Evolutionary conservation across 2,888 invertebrate genomes (phyloP).

Genomic region (Craniophora ligustri): DNA sequence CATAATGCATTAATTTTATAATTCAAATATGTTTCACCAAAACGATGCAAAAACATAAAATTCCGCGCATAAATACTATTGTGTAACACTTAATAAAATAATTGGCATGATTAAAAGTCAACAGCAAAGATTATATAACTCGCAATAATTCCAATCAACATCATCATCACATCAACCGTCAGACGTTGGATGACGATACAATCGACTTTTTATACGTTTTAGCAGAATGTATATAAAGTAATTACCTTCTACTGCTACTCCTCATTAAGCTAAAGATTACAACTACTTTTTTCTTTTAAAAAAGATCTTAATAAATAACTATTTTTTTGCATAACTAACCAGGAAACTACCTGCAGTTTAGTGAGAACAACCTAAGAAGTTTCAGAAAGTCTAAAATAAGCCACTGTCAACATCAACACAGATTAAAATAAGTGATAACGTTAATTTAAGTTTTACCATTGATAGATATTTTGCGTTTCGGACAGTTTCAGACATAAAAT

Average conservation of each 20-base stretch:
- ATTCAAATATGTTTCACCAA: constrained; percentile 1
- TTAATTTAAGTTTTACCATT: too few relatives aligned
- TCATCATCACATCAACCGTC: too few relatives aligned
- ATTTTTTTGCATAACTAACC: too few relatives aligned
- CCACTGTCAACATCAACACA: constrained; percentile 3
- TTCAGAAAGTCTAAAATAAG: constrained; percentile 3
- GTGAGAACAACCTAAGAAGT: neutral
- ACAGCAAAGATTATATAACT: neutral
- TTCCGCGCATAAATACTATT: constrained; percentile 4
- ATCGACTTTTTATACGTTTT: too few relatives aligned
- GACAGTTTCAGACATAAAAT: too few relatives aligned
- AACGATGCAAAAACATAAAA: constrained; percentile 3
- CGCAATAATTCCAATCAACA: neutral
- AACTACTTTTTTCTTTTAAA: too few relatives aligned
- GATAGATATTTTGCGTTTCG: too few relatives aligned
- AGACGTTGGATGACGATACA: too few relatives aligned
- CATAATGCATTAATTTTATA: neutral
- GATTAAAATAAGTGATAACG: too few relatives aligned
- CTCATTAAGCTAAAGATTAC: too few relatives aligned
- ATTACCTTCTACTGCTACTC: too few relatives aligned
- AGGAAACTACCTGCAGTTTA: neutral
- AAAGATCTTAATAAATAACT: too few relatives aligned
- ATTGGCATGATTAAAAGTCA: neutral
- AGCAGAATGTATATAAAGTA: neutral
- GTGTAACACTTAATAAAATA: neutral